A percentile compares a stretch with the other conserved stretches of the same genome.
phyloP scores from a whole-genome alignment of 2,888 invertebrate genomes.

The Ormyrus rosae region DNA sequence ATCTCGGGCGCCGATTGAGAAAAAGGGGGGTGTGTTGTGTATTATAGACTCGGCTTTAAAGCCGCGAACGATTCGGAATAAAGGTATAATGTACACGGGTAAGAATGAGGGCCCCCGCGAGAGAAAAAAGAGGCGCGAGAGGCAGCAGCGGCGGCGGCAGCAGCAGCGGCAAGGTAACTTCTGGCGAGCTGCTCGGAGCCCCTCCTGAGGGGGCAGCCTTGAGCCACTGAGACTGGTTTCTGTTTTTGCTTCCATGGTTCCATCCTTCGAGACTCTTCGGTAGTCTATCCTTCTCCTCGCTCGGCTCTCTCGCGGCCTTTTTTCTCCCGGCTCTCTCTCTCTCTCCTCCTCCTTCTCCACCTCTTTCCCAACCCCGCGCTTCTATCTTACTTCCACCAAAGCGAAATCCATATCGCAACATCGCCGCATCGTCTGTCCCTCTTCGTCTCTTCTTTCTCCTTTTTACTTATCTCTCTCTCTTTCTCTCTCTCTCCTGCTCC shows the following conservation, averaged over 20 bases:
- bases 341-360: slow-evolving; percentile 26
- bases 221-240: slow-evolving; percentile 75
- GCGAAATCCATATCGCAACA: slow-evolving; percentile 56
- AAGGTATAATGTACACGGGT: slow-evolving; percentile 46
- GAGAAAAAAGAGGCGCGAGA: slow-evolving; percentile 44
- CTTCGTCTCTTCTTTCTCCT: slow-evolving; percentile 56
- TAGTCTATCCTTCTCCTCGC: slow-evolving; percentile 56
- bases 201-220: slow-evolving; percentile 69
- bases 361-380: slow-evolving; percentile 43
- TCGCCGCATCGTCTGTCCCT: slow-evolving; percentile 48
- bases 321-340: slow-evolving; percentile 47
- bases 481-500: slow-evolving; percentile 23
- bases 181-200: slow-evolving; percentile 55
- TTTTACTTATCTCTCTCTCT: slow-evolving; percentile 35
- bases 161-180: slow-evolving; percentile 45
- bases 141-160: neutral
- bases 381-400: slow-evolving; percentile 57
- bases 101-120: neutral
- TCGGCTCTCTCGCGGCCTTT: slow-evolving; percentile 43
- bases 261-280: slow-evolving; percentile 69
- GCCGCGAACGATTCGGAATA: slow-evolving; percentile 57
- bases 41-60: neutral
- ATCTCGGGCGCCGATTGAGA: slow-evolving; percentile 13
- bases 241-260: slow-evolving; percentile 74
- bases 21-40: slow-evolving; percentile 15